Conservation (phyloP, 2,888 invertebrate species). For the Tinea semifulvella region DNA sequence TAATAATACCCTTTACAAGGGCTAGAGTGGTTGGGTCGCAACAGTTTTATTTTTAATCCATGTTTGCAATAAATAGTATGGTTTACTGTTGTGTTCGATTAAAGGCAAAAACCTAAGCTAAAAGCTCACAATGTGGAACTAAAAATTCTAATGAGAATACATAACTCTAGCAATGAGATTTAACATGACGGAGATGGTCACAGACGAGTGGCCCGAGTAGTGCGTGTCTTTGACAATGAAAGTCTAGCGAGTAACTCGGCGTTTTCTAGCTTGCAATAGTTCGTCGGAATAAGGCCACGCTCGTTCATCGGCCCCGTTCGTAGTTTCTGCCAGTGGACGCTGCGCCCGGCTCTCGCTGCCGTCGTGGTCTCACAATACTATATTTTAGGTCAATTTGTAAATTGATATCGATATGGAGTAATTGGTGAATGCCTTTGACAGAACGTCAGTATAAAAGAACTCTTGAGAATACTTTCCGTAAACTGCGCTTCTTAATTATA, state of each 20-base stretch:
- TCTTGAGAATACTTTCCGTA: too few relatives aligned
- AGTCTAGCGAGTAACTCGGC: conserved; percentile 30
- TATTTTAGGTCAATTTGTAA: conserved; percentile 14
- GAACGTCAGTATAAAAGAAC: too few relatives aligned
- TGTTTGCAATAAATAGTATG: too few relatives aligned
- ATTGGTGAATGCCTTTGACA: conserved; percentile 1
- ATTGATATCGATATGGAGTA: conserved; percentile 5
- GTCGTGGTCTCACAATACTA: conserved; percentile 19
- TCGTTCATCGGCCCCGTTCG: conserved; percentile 61
- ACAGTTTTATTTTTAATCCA: too few relatives aligned
- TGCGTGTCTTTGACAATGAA: conserved; percentile 46
- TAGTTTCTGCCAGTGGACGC: conserved; percentile 37
- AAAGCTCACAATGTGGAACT: background rate
- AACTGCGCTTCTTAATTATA: too few relatives aligned
- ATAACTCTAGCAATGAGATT: conserved; percentile 7
- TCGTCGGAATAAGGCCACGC: conserved; percentile 57
- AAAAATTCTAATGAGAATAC: conserved; percentile 1
- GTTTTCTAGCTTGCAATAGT: conserved; percentile 60
- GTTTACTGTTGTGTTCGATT: too few relatives aligned
- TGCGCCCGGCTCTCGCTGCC: conserved; percentile 22
- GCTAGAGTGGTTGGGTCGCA: too few relatives aligned
- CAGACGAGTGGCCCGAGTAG: conserved; percentile 3
- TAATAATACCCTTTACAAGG: too few relatives aligned
- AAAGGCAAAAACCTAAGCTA: background rate
- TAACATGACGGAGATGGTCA: conserved; percentile 11